Evolutionary conservation across 1,140 invertebrate genomes (phyloP).

Genomic region (Neodiprion fabricii): DNA sequence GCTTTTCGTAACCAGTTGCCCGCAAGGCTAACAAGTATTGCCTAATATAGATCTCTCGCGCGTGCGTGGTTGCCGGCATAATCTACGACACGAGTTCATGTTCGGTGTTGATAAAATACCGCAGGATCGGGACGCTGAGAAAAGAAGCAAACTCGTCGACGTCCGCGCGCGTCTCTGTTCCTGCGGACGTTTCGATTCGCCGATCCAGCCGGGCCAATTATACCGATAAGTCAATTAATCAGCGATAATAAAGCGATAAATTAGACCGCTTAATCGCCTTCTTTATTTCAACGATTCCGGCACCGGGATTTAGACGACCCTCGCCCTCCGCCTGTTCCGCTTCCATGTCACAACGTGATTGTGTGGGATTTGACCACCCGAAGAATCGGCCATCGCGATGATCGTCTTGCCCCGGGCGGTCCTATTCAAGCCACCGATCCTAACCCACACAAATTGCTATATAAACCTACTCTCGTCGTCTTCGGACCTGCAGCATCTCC

Average conservation of each 20-base stretch:
- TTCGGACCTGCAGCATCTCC: neutral
- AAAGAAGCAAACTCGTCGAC: no score
- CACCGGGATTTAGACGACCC: neutral
- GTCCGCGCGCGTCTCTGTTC: no score
- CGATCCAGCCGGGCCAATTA: neutral
- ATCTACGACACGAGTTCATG: no score
- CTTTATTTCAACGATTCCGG: neutral
- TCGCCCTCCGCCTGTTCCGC: no score
- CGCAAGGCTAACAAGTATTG: no score
- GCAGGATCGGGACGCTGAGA: no score
- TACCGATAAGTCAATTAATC: neutral
- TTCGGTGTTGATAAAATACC: no score
- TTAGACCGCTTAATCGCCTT: neutral
- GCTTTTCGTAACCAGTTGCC: no score
- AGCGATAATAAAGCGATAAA: neutral
- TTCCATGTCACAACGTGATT: no score
- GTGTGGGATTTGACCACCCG: no score
- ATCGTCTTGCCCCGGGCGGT: slow-evolving; percentile 4
- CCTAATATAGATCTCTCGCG: no score
- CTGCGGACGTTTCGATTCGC: neutral
- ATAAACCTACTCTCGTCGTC: neutral
- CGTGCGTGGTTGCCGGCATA: no score
- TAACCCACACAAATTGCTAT: slow-evolving; percentile 3
- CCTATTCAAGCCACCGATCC: neutral
- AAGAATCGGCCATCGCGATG: neutral